A percentile compares a stretch with the other conserved stretches of the same genome.
Conservation (phyloP, 2,797 vertebrate species). For the Sebastes vulpes region DNA sequence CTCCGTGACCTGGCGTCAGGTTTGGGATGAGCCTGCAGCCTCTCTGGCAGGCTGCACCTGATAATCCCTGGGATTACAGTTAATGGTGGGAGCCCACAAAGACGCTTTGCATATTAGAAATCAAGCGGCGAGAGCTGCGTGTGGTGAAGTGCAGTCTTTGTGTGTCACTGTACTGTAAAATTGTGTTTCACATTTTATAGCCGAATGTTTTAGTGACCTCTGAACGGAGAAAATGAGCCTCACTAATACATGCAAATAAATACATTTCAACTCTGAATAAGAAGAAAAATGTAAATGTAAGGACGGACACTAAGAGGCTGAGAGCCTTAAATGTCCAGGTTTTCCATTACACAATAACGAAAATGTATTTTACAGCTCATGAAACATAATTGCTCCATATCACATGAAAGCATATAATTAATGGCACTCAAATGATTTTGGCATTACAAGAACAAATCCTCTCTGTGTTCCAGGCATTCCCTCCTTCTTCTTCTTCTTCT, state of each 20-base stretch:
- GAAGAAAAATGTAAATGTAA: not conserved
- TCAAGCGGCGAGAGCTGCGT: not conserved
- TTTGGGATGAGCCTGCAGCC: constrained; percentile 34
- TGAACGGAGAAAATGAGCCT: not conserved
- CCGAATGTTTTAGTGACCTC: not conserved
- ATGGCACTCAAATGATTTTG: not conserved
- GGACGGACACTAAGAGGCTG: not conserved
- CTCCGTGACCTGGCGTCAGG: not conserved
- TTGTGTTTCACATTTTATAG: not conserved
- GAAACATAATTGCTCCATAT: not conserved
- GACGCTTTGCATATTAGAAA: constrained; percentile 13
- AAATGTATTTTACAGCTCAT: not conserved
- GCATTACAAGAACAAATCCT: constrained; percentile 10
- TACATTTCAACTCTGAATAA: not conserved
- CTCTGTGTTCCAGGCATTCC: not conserved
- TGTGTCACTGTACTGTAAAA: not conserved
- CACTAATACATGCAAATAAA: not conserved
- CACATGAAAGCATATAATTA: not conserved
- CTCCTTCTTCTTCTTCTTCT: not conserved
- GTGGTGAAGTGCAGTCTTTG: not conserved
- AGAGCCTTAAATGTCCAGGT: not conserved
- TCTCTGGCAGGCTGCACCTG: constrained; percentile 1
- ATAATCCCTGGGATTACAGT: constrained; percentile 31
- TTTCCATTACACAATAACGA: not conserved
- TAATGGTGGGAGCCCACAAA: constrained; percentile 7